phyloP scores from a whole-genome alignment of 2,113 vertebrate genomes.

The Bostrychus sinensis region DNA sequence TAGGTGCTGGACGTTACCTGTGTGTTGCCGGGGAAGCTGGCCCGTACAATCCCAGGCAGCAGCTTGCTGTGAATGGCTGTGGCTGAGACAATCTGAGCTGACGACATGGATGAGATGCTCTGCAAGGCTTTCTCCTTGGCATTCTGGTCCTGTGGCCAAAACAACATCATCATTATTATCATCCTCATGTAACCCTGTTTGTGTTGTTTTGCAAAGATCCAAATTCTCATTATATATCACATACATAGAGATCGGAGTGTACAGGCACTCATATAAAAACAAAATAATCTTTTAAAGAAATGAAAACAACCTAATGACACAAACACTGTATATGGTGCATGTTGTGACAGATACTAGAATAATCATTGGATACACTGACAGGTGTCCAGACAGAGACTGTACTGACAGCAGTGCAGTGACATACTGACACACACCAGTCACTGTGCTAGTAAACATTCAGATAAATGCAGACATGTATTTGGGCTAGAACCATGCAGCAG shows the following conservation, averaged over 20 bases:
- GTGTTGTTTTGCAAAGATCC: no score
- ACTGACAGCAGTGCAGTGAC: constrained; percentile 6
- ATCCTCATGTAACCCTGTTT: not conserved
- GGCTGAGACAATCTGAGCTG: constrained; percentile 97
- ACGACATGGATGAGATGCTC: constrained; percentile 99
- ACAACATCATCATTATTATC: constrained; percentile 70
- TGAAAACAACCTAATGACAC: not conserved
- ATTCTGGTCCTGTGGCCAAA: constrained; percentile 92
- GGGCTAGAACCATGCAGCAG: not conserved
- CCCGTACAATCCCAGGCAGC: constrained; percentile 92
- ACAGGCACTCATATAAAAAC: no score
- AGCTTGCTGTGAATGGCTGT: constrained; percentile 98
- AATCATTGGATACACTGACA: constrained; percentile 1
- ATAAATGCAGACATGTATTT: not conserved
- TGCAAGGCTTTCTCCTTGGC: constrained; percentile 98
- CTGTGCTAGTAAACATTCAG: not conserved
- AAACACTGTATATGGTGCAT: not conserved
- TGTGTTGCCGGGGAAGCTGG: constrained; percentile 90
- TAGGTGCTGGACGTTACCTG: constrained; percentile 63
- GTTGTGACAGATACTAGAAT: constrained; percentile 2
- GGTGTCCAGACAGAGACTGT: constrained; percentile 1
- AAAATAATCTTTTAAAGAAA: no score
- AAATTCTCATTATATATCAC: no score
- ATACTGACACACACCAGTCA: not conserved
- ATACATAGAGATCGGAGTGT: no score